Evolutionary conservation across 2,888 invertebrate species (phyloP).

Genomic region (Cheiracanthium punctorium): DNA sequence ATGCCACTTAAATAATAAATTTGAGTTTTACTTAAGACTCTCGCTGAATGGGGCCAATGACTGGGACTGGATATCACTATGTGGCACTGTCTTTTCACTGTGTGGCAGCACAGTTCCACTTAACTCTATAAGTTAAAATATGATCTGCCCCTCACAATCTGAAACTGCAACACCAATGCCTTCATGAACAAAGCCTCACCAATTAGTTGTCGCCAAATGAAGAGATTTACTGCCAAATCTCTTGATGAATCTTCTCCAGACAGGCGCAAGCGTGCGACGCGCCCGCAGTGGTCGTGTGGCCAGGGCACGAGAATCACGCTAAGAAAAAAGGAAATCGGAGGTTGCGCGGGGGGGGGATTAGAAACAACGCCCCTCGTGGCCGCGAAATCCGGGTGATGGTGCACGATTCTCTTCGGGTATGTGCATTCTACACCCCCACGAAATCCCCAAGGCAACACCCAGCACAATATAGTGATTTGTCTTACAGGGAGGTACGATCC

Average conservation of each 20-base stretch:
- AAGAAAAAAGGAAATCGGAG: not conserved
- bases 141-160: no score
- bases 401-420: constrained; percentile 17
- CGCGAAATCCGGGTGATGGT: constrained; percentile 60
- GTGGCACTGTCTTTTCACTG: no score
- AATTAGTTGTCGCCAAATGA: not conserved
- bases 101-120: no score
- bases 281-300: constrained; percentile 43
- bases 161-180: no score
- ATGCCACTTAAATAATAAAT: no score
- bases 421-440: not conserved
- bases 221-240: not conserved
- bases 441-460: not conserved
- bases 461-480: not conserved
- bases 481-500: not conserved
- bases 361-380: constrained; percentile 30
- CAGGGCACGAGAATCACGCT: constrained; percentile 47
- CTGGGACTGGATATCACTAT: no score
- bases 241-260: no score
- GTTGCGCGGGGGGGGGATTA: not conserved
- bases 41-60: no score
- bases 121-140: no score
- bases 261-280: not conserved
- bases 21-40: no score
- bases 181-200: not conserved